Conservation (phyloP, 1,140 invertebrate genomes). For the fruit fly (Drosophila melanogaster) region Release_6_plus_ISO1_MT NT_037436.4:13864501-13865000, state of each 20-base stretch:
- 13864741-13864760: constrained; percentile 21
- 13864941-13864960: constrained; percentile 22
- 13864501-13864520: constrained; percentile 39
- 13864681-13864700: constrained; percentile 12
- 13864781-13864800: constrained; percentile 36
- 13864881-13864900: not conserved
- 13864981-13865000: constrained; percentile 13
- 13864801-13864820: constrained; percentile 56
- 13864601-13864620: constrained; percentile 34
- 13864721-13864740: constrained; percentile 18
- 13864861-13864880: constrained; percentile 69
- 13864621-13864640: constrained; percentile 2
- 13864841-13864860: constrained; percentile 35
- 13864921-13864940: constrained; percentile 2
- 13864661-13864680: constrained; percentile 22
- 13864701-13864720: constrained; percentile 19
- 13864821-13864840: not conserved
- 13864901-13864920: not conserved
- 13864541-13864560: constrained; percentile 5
- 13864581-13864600: constrained; percentile 44
- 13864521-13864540: constrained; percentile 6
- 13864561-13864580: constrained; percentile 13
- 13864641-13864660: constrained; percentile 21
- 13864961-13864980: constrained; percentile 18
- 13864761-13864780: constrained; percentile 26